Conservation (phyloP, 37 sponge, comb jelly and placozoan genomes). For the Aplysina aerophoba region DNA sequence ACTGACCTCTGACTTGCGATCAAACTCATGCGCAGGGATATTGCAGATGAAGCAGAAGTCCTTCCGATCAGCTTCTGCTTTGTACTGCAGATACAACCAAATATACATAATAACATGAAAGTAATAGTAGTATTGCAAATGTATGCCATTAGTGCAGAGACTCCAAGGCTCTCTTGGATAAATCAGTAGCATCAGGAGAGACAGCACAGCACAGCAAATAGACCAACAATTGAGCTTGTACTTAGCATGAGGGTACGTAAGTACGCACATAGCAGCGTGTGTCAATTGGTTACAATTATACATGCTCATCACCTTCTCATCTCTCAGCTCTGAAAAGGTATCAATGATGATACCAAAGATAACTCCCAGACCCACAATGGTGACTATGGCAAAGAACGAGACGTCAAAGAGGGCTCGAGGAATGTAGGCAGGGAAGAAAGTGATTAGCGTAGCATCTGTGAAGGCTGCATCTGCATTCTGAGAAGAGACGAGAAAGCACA, state of each 20-base stretch:
- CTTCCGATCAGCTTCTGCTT: slow-evolving; percentile 30
- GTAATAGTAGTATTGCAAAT: no score
- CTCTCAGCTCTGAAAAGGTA: slow-evolving; percentile 87
- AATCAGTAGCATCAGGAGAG: no score
- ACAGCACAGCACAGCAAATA: no score
- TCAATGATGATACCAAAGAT: slow-evolving; percentile 95
- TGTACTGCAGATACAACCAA: slow-evolving; percentile 10
- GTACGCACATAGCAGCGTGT: not conserved
- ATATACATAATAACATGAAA: no score
- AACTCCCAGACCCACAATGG: slow-evolving; percentile 84
- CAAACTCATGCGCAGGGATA: slow-evolving; percentile 39
- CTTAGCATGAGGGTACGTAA: not conserved
- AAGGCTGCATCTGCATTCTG: no score
- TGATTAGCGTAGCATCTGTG: no score
- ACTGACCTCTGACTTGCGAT: slow-evolving; percentile 13
- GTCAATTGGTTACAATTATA: no score
- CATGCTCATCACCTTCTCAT: slow-evolving; percentile 66
- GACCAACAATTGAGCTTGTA: no score
- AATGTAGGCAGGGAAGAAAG: not conserved
- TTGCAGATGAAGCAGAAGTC: slow-evolving; percentile 40
- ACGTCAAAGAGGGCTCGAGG: slow-evolving; percentile 64
- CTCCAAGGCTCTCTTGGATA: no score
- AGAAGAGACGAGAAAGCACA: no score
- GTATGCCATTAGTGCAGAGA: no score
- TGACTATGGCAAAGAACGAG: slow-evolving; percentile 86